Evolutionary conservation across 2,888 invertebrate species (phyloP), one percentile per base, ranked within the genome.

Genomic region (Syrphus vitripennis): DNA sequence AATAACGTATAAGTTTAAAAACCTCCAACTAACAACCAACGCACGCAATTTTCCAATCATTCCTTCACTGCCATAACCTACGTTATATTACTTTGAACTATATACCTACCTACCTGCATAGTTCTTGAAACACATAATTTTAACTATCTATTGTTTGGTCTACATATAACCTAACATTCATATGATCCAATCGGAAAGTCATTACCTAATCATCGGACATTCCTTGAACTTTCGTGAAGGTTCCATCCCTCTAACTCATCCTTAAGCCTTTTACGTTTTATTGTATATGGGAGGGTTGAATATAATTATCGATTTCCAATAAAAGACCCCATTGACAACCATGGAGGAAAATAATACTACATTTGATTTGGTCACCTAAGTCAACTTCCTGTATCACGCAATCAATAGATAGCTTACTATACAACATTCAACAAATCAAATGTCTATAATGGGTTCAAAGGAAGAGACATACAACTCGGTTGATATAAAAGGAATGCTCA

Each of bases 381-480:
- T 83, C 78, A 78, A 74, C 72, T 16, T 31, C 7, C 10, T 29
- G 2, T 61, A 67, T 63, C 78, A 78, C 78, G 74, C 61, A 74
- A 78, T 69, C 82, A 59, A 83, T 72, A 77, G 34, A 31, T 57
- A 19, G 37, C n/a, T 71, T 31, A 29, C 16, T 70, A 45, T 45
- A 45, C 48, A 82, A 31, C 70, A 65, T 45, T 53, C 48, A 82
- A 31, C 70, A 65, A 71, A 80, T 76, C 77, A 59, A 67, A 50
- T 21, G 48, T 14, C 2, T 2, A 5, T 24, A 24, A n/a, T n/a
- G n/a, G 12, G 48, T 21, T 24, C 0, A 19, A 42, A 42, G 24
- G 24, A 50, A 5, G 21, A 0, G 50, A 50, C n/a, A n/a, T n/a
- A n/a, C n/a, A n/a, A 26, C 14, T 21, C 48, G 12, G 48, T n/a